A percentile compares a stretch with the other conserved stretches of the same genome.
These are phyloP conservation scores for Tanaodytes sp. DNA, from an alignment of 2,888 invertebrate genomes.

Conservation along the genomic window DNA sequence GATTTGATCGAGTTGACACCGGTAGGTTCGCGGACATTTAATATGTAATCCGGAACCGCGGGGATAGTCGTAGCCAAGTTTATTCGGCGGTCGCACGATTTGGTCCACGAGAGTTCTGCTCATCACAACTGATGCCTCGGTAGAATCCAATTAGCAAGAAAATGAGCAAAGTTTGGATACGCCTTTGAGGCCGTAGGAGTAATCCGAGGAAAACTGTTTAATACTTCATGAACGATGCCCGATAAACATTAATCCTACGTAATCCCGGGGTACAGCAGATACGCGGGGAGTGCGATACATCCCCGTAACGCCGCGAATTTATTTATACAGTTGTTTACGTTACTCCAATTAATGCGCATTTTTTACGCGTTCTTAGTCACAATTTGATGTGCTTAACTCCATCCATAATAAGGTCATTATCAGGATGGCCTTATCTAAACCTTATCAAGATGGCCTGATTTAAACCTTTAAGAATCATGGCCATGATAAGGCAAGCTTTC, in stretches of 20 bases:
- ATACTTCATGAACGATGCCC: conserved; percentile 51
- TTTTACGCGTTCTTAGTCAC: no score
- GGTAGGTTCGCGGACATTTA: no score
- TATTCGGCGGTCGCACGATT: no score
- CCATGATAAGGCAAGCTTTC: no score
- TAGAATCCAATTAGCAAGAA: conserved; percentile 52
- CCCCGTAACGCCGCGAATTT: conserved; percentile 40
- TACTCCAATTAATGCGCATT: conserved; percentile 40
- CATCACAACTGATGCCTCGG: conserved; percentile 45
- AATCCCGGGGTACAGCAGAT: conserved; percentile 34
- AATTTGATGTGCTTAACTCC: no score
- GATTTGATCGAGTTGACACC: not conserved
- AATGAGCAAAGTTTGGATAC: conserved; percentile 54
- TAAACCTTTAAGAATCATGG: no score
- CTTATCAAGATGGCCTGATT: no score
- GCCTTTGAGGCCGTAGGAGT: conserved; percentile 34
- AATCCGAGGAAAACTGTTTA: conserved; percentile 51
- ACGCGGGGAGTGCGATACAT: conserved; percentile 15
- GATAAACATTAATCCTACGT: conserved; percentile 50
- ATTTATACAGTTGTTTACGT: conserved; percentile 42
- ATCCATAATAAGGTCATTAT: no score
- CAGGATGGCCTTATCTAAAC: no score
- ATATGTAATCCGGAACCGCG: no score
- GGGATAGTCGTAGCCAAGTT: no score
- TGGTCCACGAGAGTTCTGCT: no score